phyloP scores from a whole-genome alignment of 92 coral and sea anemone species.

The Palythoa caribaeorum region DNA sequence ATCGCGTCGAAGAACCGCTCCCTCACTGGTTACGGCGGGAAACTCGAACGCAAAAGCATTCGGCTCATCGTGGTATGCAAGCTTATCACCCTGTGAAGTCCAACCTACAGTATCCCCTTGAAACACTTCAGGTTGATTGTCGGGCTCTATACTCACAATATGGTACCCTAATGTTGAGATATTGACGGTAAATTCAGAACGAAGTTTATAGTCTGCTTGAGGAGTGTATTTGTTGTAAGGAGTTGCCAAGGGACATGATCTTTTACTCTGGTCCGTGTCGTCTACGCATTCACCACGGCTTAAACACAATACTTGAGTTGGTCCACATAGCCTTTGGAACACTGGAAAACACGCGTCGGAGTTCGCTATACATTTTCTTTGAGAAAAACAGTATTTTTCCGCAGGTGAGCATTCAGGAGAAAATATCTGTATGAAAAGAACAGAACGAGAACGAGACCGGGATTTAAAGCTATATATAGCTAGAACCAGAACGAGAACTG shows the following conservation, averaged over 20 bases:
- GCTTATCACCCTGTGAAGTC: constrained; percentile 78
- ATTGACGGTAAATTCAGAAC: constrained; percentile 63
- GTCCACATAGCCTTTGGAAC: constrained; percentile 58
- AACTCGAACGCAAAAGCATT: constrained; percentile 70
- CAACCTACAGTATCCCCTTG: constrained; percentile 86
- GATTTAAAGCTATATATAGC: too few species aligned
- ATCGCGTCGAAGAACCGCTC: constrained; percentile 71
- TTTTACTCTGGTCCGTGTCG: constrained; percentile 64
- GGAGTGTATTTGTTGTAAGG: constrained; percentile 70
- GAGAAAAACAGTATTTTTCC: constrained; percentile 73
- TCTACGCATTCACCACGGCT: constrained; percentile 70
- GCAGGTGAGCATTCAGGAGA: constrained; percentile 69
- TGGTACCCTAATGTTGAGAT: constrained; percentile 79
- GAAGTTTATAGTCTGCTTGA: constrained; percentile 79
- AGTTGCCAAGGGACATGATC: constrained; percentile 54
- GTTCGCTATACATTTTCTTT: constrained; percentile 64
- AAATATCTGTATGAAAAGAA: constrained; percentile 60
- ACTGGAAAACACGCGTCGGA: constrained; percentile 48
- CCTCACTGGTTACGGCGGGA: constrained; percentile 45
- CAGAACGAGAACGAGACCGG: background rate
- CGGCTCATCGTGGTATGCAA: constrained; percentile 63
- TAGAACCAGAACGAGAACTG: background rate
- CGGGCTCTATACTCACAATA: constrained; percentile 58
- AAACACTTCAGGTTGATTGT: constrained; percentile 59
- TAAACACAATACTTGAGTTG: constrained; percentile 65